Evolutionary conservation across 1,140 invertebrate genomes (phyloP).

Genomic region (Drosophila busckii): DNA sequence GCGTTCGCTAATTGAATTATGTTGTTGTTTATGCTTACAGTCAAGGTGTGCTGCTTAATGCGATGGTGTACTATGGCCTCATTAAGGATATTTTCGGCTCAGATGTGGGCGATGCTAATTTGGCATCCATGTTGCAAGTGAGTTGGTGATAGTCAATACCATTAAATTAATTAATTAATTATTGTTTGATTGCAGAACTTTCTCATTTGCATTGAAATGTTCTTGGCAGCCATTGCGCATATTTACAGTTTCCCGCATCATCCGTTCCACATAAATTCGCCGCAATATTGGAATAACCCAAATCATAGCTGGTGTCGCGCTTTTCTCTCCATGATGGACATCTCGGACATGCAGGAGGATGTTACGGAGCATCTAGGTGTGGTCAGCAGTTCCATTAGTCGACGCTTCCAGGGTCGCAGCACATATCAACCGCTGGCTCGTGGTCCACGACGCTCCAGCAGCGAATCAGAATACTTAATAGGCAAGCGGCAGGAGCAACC

Average conservation of each 20-base stretch:
- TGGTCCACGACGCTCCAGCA: constrained; percentile 79
- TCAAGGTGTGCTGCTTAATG: constrained; percentile 93
- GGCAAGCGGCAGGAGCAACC: constrained; percentile 56
- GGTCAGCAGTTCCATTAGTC: constrained; percentile 87
- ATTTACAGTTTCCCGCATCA: constrained; percentile 96
- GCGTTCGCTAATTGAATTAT: background rate
- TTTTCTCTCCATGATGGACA: constrained; percentile 93
- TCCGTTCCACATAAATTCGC: constrained; percentile 83
- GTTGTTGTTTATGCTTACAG: constrained; percentile 81
- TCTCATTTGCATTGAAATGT: constrained; percentile 98
- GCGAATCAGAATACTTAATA: constrained; percentile 74
- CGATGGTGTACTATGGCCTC: constrained; percentile 88
- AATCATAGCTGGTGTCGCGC: constrained; percentile 81
- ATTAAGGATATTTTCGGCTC: constrained; percentile 84
- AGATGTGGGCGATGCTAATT: constrained; percentile 80
- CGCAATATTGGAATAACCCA: constrained; percentile 78
- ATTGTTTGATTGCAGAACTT: constrained; percentile 86
- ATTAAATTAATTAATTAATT: constrained; percentile 1
- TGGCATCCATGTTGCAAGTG: constrained; percentile 89
- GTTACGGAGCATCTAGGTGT: constrained; percentile 95
- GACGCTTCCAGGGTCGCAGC: constrained; percentile 85
- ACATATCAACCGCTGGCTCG: constrained; percentile 86
- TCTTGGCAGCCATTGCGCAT: constrained; percentile 95
- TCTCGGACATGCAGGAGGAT: constrained; percentile 95
- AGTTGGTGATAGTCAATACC: constrained; percentile 2